Base-by-base conservation (phyloP, 2,113 vertebrate species). In the Antechinus stuartii region DNA sequence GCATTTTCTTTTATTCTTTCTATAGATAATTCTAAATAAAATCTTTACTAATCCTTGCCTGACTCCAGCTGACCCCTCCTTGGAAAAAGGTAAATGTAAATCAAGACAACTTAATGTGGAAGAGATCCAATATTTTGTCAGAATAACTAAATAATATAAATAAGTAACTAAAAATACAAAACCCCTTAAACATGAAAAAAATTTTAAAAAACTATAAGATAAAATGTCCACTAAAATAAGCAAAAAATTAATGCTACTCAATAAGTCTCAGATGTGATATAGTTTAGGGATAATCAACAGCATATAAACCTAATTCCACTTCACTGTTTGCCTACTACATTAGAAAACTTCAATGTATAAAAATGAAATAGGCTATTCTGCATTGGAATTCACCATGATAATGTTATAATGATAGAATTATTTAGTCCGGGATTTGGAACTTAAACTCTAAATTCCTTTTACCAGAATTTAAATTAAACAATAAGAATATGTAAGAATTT, bases 361-460 rank as follows among this genome's bases (percentile, higher is more conserved):
- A 90, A 61, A 92, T 94, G 92, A n/a, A 90, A 94, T 92, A 97
- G 92, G 14, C 53, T 97, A 96, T 26, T 54, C 0, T 94, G 50
- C 89, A 89, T 97, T 12, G 12, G 53, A 94, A 93, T 89, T 23
- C 0, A 54, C 52, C 97, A 97, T 46, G 92, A 94, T 22, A 91
- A 94, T 89, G 96, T 90, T 35, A 68, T 46, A 25, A 94, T 2
- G 19, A 10, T 8, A 94, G 95, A 97, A 42, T 12, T 96, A 96
- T 97, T 93, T 90, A 93, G 57, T 94, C 93, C 94, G 90, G 11
- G 54, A 7, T 93, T 92, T 93, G 57, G 35, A 24, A 46, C 46
- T 94, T 91, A 84, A 22, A 93, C 92, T 94, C 54, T 92, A 92
- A 96, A 94, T 93, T 93, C 92, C 19, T 97, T 97, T 52, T 30